Conservation (phyloP, 2,797 vertebrate species). For the Toxotes lorentzi region DNA sequence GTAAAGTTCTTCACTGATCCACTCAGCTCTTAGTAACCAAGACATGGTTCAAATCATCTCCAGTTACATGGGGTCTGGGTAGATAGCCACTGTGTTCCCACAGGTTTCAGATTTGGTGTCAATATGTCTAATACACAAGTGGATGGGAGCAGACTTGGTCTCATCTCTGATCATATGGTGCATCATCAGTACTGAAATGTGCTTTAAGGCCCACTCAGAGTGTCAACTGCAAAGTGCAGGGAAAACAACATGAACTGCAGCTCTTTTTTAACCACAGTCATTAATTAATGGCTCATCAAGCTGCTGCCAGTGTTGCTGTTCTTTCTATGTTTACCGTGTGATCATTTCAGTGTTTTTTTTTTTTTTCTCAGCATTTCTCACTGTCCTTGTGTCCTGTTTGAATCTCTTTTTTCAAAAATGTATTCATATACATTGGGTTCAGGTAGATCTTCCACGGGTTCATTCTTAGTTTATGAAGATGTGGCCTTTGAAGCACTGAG, state of each 20-base stretch:
- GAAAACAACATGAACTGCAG: background rate
- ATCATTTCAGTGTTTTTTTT: too few species aligned
- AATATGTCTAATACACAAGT: background rate
- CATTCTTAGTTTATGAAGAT: background rate
- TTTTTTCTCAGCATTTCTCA: background rate
- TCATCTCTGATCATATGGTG: slow-evolving; percentile 1
- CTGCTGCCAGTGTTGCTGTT: background rate
- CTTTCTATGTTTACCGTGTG: too few species aligned
- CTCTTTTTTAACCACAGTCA: background rate
- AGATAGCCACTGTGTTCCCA: background rate
- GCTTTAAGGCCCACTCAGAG: background rate
- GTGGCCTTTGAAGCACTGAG: background rate
- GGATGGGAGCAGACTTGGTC: background rate
- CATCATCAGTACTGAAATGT: background rate
- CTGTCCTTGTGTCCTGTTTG: background rate
- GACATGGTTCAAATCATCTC: background rate
- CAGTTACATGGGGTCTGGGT: background rate
- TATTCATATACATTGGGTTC: background rate
- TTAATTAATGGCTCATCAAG: background rate
- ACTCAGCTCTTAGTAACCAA: background rate
- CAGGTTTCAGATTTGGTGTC: background rate
- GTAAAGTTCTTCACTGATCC: background rate
- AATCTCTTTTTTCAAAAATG: background rate
- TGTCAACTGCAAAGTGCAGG: too few species aligned
- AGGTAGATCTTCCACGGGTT: background rate